Evolutionary conservation across 2,888 invertebrate species (phyloP).

Genomic region (Lasioglossum zephyrum): DNA sequence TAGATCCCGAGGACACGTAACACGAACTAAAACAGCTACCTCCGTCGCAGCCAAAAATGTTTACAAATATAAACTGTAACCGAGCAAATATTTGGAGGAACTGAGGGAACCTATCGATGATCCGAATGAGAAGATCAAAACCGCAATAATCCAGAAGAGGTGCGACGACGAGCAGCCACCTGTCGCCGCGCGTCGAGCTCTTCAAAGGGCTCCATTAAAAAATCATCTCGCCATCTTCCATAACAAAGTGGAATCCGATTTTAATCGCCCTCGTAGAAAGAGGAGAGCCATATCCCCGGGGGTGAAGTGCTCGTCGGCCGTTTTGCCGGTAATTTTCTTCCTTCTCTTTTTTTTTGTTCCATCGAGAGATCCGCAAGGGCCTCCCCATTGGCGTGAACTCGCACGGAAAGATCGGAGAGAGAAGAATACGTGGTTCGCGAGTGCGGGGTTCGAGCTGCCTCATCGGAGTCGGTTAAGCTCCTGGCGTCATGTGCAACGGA

Average conservation of each 20-base stretch:
- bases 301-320: constrained; percentile 61
- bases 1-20: not conserved
- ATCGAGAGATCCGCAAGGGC: constrained; percentile 40
- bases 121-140: not conserved
- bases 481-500: constrained; percentile 76
- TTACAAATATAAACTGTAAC: not conserved
- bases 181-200: constrained; percentile 11
- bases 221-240: constrained; percentile 31
- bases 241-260: constrained; percentile 30
- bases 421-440: constrained; percentile 61
- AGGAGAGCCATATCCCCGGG: constrained; percentile 49
- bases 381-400: constrained; percentile 70
- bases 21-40: not conserved
- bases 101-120: not conserved
- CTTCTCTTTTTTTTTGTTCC: constrained; percentile 47
- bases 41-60: not conserved
- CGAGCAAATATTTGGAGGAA: not conserved
- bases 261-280: constrained; percentile 44
- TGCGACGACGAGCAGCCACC: constrained; percentile 14
- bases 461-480: constrained; percentile 25
- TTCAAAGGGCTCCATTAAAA: constrained; percentile 40
- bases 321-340: constrained; percentile 64
- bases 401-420: constrained; percentile 73
- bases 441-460: not conserved
- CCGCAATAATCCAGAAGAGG: not conserved